A percentile compares a stretch with the other conserved stretches of the same genome.
These are phyloP conservation scores for Chaetodon auriga DNA, from an alignment of 2,113 vertebrate genomes.

Conservation along the genomic window DNA sequence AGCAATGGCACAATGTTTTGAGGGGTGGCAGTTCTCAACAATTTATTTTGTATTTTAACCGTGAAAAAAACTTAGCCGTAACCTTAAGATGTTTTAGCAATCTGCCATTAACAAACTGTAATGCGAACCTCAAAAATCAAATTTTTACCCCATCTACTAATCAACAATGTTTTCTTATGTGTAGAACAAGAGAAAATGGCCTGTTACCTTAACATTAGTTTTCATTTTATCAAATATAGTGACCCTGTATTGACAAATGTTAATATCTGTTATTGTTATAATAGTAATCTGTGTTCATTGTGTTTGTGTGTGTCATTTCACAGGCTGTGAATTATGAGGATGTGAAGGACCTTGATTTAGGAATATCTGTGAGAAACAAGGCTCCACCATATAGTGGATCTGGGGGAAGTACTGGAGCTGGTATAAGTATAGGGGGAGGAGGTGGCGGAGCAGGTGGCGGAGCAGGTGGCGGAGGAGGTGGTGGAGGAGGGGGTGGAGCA, in stretches of 20 bases:
- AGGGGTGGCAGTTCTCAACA: too few species aligned
- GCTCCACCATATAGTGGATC: slow-evolving; percentile 24
- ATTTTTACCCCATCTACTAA: too few species aligned
- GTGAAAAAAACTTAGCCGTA: too few species aligned
- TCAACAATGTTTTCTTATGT: not conserved
- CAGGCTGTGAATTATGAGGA: slow-evolving; percentile 92
- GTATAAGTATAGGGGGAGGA: slow-evolving; percentile 22
- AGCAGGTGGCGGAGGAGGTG: not conserved
- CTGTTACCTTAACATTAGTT: not conserved
- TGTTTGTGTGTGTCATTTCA: slow-evolving; percentile 25
- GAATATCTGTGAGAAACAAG: slow-evolving; percentile 85
- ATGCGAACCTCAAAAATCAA: too few species aligned
- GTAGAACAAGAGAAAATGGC: not conserved
- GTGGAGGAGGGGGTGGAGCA: not conserved
- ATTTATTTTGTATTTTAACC: too few species aligned
- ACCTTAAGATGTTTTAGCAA: too few species aligned
- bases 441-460: not conserved
- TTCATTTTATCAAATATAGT: not conserved
- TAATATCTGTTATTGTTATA: too few species aligned
- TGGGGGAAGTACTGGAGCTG: accelerated
- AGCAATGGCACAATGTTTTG: too few species aligned
- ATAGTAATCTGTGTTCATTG: not conserved
- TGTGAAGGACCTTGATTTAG: slow-evolving; percentile 82
- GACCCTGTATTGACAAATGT: not conserved
- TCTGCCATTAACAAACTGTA: too few species aligned